These are phyloP conservation scores for Laterallus jamaicensis DNA, from an alignment of 2,113 vertebrate species.

Conservation along the genomic window DNA sequence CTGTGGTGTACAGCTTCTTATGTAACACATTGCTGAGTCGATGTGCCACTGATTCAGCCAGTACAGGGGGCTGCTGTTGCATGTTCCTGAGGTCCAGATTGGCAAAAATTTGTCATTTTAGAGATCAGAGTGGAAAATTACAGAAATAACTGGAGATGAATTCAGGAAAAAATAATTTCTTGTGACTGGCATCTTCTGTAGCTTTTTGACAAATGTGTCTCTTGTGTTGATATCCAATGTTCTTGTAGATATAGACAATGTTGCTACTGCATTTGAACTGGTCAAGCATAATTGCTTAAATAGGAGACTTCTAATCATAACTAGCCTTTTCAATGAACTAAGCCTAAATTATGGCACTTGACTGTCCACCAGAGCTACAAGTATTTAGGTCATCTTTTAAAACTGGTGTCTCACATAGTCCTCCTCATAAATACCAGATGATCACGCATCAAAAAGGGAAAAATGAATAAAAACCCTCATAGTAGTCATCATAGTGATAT, in stretches of 20 bases:
- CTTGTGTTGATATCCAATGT: too few species aligned
- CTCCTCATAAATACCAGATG: conserved; percentile 34
- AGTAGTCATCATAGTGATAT: neutral
- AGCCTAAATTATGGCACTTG: neutral
- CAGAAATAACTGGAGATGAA: neutral
- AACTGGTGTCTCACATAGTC: neutral
- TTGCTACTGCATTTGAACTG: neutral
- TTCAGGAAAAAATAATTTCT: neutral
- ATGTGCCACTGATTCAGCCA: neutral
- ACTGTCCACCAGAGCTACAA: neutral
- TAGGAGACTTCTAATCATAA: neutral
- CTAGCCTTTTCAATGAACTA: neutral
- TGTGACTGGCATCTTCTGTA: neutral
- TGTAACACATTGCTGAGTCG: neutral
- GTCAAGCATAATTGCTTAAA: neutral
- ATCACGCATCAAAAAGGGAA: conserved; percentile 13
- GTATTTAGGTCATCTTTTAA: conserved; percentile 25
- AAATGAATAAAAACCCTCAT: neutral
- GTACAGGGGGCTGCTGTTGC: neutral
- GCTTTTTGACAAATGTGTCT: neutral
- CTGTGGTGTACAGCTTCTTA: neutral
- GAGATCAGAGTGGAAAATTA: neutral
- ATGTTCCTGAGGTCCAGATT: neutral
- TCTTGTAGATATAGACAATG: too few species aligned
- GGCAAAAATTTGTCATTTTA: neutral